These are phyloP conservation scores for Thalassaphorura encarpata DNA, from an alignment of 1,140 invertebrate genomes.

Conservation along the genomic window DNA sequence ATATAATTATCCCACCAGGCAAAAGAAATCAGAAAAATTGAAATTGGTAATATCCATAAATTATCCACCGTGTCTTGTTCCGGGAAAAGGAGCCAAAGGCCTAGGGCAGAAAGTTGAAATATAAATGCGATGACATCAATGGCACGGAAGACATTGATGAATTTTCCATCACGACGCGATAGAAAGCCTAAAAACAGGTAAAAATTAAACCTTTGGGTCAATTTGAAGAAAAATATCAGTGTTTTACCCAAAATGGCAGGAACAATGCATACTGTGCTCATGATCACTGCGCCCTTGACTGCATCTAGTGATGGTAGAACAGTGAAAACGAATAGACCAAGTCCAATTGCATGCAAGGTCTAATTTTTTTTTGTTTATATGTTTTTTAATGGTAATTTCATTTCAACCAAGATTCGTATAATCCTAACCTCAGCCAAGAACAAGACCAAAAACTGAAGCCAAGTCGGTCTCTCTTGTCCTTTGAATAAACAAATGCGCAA, in stretches of 20 bases:
- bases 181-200: conserved; percentile 31
- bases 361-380: conserved; percentile 32
- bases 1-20: conserved; percentile 47
- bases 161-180: conserved; percentile 5
- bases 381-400: not conserved
- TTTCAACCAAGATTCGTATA: not conserved
- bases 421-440: conserved; percentile 31
- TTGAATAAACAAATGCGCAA: conserved; percentile 41
- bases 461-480: conserved; percentile 19
- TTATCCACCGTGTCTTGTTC: conserved; percentile 6
- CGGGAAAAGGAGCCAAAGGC: conserved; percentile 21
- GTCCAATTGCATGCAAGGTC: conserved; percentile 43
- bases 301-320: conserved; percentile 46
- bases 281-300: conserved; percentile 41
- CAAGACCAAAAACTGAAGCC: conserved; percentile 15
- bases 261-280: conserved; percentile 43
- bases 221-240: not conserved
- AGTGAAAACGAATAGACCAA: conserved; percentile 43
- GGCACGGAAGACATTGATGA: conserved; percentile 10
- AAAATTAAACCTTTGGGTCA: not conserved
- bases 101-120: conserved; percentile 30
- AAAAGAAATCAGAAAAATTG: conserved; percentile 42
- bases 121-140: conserved; percentile 36
- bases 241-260: conserved; percentile 40
- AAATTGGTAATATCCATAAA: conserved; percentile 40